Evolutionary conservation across 1,140 invertebrate species (phyloP), one percentile per base, ranked within the genome.

Genomic region (Tetragonula clypearis): DNA sequence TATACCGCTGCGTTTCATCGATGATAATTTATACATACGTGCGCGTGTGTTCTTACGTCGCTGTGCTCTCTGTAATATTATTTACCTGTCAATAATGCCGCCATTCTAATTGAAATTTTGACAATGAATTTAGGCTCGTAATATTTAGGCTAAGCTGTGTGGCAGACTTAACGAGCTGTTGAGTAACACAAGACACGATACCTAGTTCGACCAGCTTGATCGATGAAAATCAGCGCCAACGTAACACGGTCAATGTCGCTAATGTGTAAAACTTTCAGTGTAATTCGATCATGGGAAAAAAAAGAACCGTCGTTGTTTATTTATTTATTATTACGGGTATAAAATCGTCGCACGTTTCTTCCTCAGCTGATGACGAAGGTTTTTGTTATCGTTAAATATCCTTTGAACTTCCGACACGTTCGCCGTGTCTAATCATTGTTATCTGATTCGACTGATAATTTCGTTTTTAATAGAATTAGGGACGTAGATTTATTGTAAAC

Each of bases 361-460:
- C 69, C 26, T 15, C 35, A 21, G 3, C 11, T n/a, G 41, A 56
- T 69, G 65, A 56, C 3, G 35, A 69, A 79, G 41, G 65, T 55
- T 79, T 55, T 30, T 68, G 56, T 12, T 30, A n/a, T n/a, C 55
- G n/a, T 17, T 23, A 69, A 79, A 69, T 79, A 68, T 69, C 26
- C 26, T 21, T 35, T 56, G 53, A 56, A 55, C 21, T 30, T 69
- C 78, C 78, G 56, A n/a, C 26, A 53, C 26, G 49, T 56, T 55
- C 49, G 35, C 15, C 26, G 26, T 66, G n/a, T 30, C 15, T 2
- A 9, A 26, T 30, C n/a, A 66, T 6, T 66, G 30, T 26, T 19
- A 66, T 66, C 60, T 14, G 5, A 62, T n/a, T 2, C n/a, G 14
- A 62, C 19, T n/a, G n/a, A 62, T 12, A 62, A 62, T 23, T n/a